phyloP scores from a whole-genome alignment of 2,888 invertebrate genomes.

The Tanaodytes sp. region DNA sequence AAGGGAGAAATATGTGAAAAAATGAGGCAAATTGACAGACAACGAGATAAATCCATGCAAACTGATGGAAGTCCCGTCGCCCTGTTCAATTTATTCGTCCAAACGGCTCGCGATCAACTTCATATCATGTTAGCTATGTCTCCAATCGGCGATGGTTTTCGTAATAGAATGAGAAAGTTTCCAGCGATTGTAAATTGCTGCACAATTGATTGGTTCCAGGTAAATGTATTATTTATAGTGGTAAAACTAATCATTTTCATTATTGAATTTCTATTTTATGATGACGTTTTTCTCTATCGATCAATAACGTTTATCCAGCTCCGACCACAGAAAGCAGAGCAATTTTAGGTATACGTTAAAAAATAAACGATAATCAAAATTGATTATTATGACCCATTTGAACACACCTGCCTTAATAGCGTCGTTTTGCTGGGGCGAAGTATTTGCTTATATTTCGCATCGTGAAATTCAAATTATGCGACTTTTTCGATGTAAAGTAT shows the following conservation, averaged over 20 bases:
- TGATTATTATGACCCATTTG: too few species aligned
- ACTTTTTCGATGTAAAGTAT: too few species aligned
- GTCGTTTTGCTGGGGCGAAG: too few species aligned
- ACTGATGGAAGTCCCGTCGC: constrained; percentile 95
- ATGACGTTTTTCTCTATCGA: too few species aligned
- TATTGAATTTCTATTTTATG: background rate
- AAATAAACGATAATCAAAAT: too few species aligned
- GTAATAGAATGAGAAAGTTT: constrained; percentile 89
- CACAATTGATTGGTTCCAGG: constrained; percentile 95
- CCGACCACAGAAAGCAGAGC: too few species aligned
- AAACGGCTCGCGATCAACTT: constrained; percentile 89
- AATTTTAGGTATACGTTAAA: too few species aligned
- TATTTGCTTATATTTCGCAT: too few species aligned
- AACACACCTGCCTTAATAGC: too few species aligned
- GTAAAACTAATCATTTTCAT: background rate
- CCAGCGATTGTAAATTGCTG: constrained; percentile 95
- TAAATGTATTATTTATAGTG: constrained; percentile 23
- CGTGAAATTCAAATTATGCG: too few species aligned
- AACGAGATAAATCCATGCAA: constrained; percentile 88
- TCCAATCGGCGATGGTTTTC: constrained; percentile 89
- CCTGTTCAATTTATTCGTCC: constrained; percentile 91
- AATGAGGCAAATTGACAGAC: constrained; percentile 92
- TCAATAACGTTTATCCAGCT: too few species aligned
- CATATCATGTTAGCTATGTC: constrained; percentile 94
- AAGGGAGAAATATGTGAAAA: constrained; percentile 93